These are phyloP conservation scores for Catostylus mosaicus DNA, from an alignment of 30 jellyfish, hydroid and myxozoan species.

Conservation along the genomic window DNA sequence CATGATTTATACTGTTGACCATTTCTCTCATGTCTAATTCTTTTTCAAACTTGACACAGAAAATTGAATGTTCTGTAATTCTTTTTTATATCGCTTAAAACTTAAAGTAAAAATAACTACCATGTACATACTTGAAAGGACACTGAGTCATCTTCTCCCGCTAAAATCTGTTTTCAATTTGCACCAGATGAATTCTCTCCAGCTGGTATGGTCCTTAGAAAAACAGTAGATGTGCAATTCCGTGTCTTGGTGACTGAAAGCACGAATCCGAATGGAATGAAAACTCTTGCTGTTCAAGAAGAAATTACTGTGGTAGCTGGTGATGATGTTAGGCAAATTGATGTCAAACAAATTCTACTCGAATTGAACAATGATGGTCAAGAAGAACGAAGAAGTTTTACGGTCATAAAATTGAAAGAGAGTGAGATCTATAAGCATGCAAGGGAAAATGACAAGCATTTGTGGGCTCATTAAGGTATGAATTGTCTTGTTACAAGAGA, in stretches of 20 bases:
- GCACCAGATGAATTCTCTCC: conserved; percentile 36
- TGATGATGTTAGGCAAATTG: conserved; percentile 61
- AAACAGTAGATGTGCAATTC: conserved; percentile 66
- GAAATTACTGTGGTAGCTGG: conserved; percentile 57
- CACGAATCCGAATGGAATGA: conserved; percentile 40
- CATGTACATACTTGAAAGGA: too few species aligned
- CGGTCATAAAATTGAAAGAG: conserved; percentile 16
- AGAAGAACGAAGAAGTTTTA: conserved; percentile 52
- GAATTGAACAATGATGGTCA: conserved; percentile 51
- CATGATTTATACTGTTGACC: too few species aligned
- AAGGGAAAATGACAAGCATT: conserved; percentile 52
- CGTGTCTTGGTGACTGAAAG: conserved; percentile 66
- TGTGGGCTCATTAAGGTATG: conserved; percentile 71
- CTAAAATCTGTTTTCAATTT: background rate
- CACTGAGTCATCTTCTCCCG: too few species aligned
- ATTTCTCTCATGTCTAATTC: too few species aligned
- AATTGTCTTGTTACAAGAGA: too few species aligned
- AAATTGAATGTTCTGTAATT: too few species aligned
- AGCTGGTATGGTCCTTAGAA: conserved; percentile 15
- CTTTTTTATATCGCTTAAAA: too few species aligned
- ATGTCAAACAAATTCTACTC: conserved; percentile 63
- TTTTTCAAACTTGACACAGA: too few species aligned
- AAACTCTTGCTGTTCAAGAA: conserved; percentile 61
- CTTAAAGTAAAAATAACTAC: too few species aligned
- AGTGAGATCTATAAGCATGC: conserved; percentile 52